Base-by-base conservation (phyloP, 2,888 invertebrate genomes). In the Anthophora plumipes region DNA sequence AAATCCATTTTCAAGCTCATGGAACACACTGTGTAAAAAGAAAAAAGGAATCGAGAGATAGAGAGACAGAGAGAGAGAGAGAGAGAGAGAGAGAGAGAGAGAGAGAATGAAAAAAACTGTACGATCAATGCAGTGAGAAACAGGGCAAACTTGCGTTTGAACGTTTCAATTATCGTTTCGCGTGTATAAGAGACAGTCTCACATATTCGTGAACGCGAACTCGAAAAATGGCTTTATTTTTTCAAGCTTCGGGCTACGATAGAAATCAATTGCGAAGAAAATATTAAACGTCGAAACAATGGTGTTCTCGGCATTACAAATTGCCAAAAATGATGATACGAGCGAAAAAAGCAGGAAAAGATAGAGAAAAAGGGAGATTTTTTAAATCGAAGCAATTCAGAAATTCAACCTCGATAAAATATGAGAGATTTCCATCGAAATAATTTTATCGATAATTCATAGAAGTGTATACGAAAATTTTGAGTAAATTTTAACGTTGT, bases 121-220 rank as follows among this genome's bases (percentile, higher is more conserved):
- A 37, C 9, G 46, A 70, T 48, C 70, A 31, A 14, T 6, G 37
- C 0, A 14, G 43, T 1, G n/a, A 39, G 31, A 14, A 11, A 14
- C 50, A 14, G 14, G 43, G 11, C 2, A 52, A 41, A 25, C 12
- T 41, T 25, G 64, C 46, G 14, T 77, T 71, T 54, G 73, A 68
- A 48, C 48, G 17, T 60, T 59, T 25, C 77, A 52, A 78, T 80
- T 69, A 64, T 68, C 61, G 57, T 64, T 60, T 37, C 54, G 20
- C n/a, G 20, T 39, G 43, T 7, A 41, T 31, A 31, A 77, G 57
- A 68, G 67, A n/a, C 11, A 37, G 17, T 54, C 17, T 20, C 11
- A 12, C 31, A 4, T 31, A 39, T 17, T 11, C 31, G 6, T 17
- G 3, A 67, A 25, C 22, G 14, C 0, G n/a, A n/a, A n/a, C n/a